Evolutionary conservation across 2,113 vertebrate genomes (phyloP), one percentile per base, ranked within the genome.

Genomic region (Platysternon megacephalum): DNA sequence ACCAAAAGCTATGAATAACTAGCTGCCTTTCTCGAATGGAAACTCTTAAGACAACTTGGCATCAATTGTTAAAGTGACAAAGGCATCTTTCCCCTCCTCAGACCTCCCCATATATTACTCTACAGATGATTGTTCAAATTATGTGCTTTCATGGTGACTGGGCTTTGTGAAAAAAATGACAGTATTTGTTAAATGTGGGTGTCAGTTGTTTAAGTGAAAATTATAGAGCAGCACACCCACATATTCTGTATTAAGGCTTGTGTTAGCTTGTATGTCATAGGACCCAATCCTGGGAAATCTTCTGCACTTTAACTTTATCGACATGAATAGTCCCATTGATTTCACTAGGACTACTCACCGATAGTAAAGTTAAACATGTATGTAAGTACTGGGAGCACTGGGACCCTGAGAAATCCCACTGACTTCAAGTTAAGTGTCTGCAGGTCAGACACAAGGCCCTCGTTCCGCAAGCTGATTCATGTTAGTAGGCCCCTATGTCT

Each of bases 11-110:
- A 35, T 8, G 4, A 61, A 84, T 6, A 93, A 79, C 14, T 72
- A 87, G 56, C 35, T 58, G 56, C 79, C 84, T 55, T 82, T 93
- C 53, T 49, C 79, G 52, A 49, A 0, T 49, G 91, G 90, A 72
- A 95, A 87, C 16, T 61, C 82, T 28, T 83, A 39, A 29, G 88
- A 94, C 89, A 78, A 91, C 42, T n/a, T 48, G 48, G 76, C 79
- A 88, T 88, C 65, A 84, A 48, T 76, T 26, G 5, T 28, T 68
- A 48, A 88, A 89, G 48, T 28, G 42, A 91, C 85, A 91, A 86
- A 91, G 81, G 44, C 9, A 1, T 48, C 35, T 32, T 82, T 92
- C 39, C 76, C 51, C 74, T 82, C 44, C 82, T 52, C 2, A 87
- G 46, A 88, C 42, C 48, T 80, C 86, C 32, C 53, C 44, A 86